A percentile compares a stretch with the other conserved stretches of the same genome.
Conservation (phyloP, 1,140 invertebrate species). For the Sogatella furcifera region DNA sequence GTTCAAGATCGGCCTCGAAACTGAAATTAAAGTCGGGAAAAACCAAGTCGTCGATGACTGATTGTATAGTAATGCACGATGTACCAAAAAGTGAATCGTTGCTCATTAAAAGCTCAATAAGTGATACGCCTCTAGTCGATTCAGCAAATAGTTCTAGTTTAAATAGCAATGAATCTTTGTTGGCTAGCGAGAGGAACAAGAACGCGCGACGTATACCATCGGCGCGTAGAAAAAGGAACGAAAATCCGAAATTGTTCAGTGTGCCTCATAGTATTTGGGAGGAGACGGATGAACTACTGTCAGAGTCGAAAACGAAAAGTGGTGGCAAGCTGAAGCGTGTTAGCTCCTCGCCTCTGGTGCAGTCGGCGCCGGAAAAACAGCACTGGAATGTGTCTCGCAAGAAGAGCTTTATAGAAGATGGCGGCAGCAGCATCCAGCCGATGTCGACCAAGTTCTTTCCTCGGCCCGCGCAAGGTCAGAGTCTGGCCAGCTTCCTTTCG, state of each 20-base stretch:
- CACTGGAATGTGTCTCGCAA: constrained; percentile 21
- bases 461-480: constrained; percentile 57
- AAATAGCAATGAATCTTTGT: background rate
- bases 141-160: background rate
- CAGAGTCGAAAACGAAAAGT: background rate
- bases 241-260: background rate
- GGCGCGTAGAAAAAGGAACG: background rate
- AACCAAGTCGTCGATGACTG: background rate
- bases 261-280: constrained; percentile 9
- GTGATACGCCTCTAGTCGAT: background rate
- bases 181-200: background rate
- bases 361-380: background rate
- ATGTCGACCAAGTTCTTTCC: constrained; percentile 49
- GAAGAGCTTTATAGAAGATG: constrained; percentile 54
- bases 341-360: background rate
- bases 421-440: constrained; percentile 40
- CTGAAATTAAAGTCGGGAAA: background rate
- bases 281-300: constrained; percentile 4
- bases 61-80: constrained; percentile 10
- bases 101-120: background rate
- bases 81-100: constrained; percentile 9
- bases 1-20: background rate
- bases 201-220: background rate
- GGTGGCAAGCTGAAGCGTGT: constrained; percentile 1
- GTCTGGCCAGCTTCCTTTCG: constrained; percentile 58